phyloP scores from a whole-genome alignment of 2,888 invertebrate species.

The Ormyrus pomaceus region DNA sequence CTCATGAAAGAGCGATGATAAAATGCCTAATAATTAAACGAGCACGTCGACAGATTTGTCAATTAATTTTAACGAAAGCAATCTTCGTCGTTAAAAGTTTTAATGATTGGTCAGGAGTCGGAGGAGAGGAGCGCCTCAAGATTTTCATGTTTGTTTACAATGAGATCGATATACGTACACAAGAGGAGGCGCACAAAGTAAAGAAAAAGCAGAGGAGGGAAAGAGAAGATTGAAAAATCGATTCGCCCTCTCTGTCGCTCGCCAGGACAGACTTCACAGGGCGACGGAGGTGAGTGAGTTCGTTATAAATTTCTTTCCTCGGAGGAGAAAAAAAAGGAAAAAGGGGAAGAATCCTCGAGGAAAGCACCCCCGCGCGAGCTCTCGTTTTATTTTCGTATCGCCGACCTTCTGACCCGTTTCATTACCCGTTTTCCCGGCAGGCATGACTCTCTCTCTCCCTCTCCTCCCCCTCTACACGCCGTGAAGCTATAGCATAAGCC shows the following conservation, averaged over 20 bases:
- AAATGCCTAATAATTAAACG: no score
- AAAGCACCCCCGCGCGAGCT: slow-evolving; percentile 28
- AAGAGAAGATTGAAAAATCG: slow-evolving; percentile 37
- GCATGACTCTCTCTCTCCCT: not conserved
- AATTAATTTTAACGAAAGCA: not conserved
- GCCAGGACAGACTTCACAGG: not conserved
- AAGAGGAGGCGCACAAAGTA: not conserved
- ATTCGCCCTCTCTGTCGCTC: slow-evolving; percentile 1
- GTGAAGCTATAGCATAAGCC: not conserved
- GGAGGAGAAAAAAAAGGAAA: not conserved
- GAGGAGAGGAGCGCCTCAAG: not conserved
- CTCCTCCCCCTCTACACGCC: not conserved
- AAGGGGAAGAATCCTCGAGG: slow-evolving; percentile 31
- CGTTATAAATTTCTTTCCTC: slow-evolving; percentile 49
- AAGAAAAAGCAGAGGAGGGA: not conserved
- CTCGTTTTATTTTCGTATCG: slow-evolving; percentile 34
- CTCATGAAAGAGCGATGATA: not conserved
- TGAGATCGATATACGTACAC: slow-evolving; percentile 21
- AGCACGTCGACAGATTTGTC: not conserved
- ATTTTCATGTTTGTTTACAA: slow-evolving; percentile 37
- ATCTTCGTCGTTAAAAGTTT: slow-evolving; percentile 25
- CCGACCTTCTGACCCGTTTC: slow-evolving; percentile 54
- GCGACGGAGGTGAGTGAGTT: slow-evolving; percentile 13
- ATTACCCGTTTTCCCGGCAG: slow-evolving; percentile 31
- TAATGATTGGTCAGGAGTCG: slow-evolving; percentile 3